phyloP scores from a whole-genome alignment of 2,113 vertebrate species.

The Esox niger region DNA sequence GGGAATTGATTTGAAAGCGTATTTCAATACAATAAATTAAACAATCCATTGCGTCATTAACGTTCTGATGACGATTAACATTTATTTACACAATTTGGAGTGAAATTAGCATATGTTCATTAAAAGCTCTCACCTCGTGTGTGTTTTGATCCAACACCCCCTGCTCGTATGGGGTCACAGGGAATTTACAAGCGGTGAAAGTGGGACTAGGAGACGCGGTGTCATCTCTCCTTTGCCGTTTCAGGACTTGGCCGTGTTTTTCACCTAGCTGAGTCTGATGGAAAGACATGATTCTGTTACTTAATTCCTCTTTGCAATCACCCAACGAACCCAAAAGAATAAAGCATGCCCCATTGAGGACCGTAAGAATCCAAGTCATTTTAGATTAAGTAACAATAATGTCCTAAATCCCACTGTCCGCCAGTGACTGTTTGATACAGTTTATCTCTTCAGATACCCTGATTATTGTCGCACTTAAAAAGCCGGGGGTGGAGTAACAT shows the following conservation, averaged over 20 bases:
- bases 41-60: neutral
- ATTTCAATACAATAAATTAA: neutral
- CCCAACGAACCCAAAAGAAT: slow-evolving; percentile 24
- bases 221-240: slow-evolving; percentile 47
- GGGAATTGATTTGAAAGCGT: too few relatives aligned
- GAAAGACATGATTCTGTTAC: slow-evolving; percentile 47
- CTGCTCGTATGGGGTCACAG: slow-evolving; percentile 56
- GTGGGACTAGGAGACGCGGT: slow-evolving; percentile 27
- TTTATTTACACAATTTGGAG: neutral
- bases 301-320: slow-evolving; percentile 6
- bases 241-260: slow-evolving; percentile 8
- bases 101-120: neutral
- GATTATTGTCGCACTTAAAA: neutral
- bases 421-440: neutral
- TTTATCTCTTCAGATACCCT: neutral
- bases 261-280: slow-evolving; percentile 32
- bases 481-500: neutral
- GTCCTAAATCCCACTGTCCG: neutral
- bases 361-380: slow-evolving; percentile 47
- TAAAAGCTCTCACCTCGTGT: slow-evolving; percentile 63
- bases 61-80: neutral
- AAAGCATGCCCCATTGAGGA: slow-evolving; percentile 27
- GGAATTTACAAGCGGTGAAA: slow-evolving; percentile 58
- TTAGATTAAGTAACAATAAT: neutral
- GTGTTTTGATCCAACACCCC: slow-evolving; percentile 62